Evolutionary conservation across 1,140 invertebrate species (phyloP), one percentile per base, ranked within the genome.

Genomic region (Philaenus spumarius): DNA sequence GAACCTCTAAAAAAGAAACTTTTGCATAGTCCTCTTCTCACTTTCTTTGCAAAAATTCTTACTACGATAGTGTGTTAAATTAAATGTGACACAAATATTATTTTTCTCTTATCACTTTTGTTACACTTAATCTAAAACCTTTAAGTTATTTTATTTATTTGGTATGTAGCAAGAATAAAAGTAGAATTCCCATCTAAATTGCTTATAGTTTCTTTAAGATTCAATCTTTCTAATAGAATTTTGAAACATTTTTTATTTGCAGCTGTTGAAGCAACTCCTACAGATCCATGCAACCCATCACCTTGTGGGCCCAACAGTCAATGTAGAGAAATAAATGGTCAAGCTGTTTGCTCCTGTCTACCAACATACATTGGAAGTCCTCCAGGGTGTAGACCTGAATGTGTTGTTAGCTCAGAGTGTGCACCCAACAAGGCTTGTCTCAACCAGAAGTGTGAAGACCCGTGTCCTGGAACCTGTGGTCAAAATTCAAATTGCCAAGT

Each of bases 301-400:
- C 75, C 73, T 24, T 75, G 72, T 67, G 76, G 77, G 39, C 70
- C 72, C 15, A 75, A 77, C 66, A 75, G 75, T 35, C 63, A 73
- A 55, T 77, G 73, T 56, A 57, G 67, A 57, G 68, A 69, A 58
- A 55, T 62, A 1, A 69, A 70, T 48, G 67, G 67, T 11, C 67
- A 69, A 58, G 69, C 70, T 35, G 66, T 73, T 1, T 79, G 78
- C 59, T 70, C 69, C 9, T 80, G 78, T 65, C 67, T 75, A 30
- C 64, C 69, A 17, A 69, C 66, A 15, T 85, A 83, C 66, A 73
- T 79, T 19, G 86, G 85, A 53, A 82, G 74, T 70, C 82, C 84
- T 15, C 80, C 83, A 53, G 76, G 75, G 19, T 87, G 86, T 69
- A 76, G 78, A 53, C 82, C 84, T 1, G 83, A 87, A 69, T 89